Evolutionary conservation across 2,113 vertebrate species (phyloP).

Genomic region (Rhinopomastus cyanomelas): DNA sequence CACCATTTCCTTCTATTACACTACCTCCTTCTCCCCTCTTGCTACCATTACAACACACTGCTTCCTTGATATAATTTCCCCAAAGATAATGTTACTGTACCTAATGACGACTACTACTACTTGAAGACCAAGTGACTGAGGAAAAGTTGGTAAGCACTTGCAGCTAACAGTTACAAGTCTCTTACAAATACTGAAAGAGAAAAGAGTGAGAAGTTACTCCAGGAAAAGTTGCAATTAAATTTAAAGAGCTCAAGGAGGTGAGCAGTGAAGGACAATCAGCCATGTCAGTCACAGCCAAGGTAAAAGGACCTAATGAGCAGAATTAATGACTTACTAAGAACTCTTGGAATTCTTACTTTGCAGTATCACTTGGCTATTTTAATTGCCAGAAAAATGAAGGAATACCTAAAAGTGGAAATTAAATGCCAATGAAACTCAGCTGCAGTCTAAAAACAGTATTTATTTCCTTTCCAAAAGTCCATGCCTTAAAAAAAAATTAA

Average conservation of each 20-base stretch:
- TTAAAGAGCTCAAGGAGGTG: not conserved
- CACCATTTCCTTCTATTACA: not conserved
- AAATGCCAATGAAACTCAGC: constrained; percentile 40
- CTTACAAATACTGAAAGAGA: not conserved
- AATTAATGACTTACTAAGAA: not conserved
- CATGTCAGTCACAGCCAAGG: not conserved
- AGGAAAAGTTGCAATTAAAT: not conserved
- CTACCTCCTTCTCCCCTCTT: not conserved
- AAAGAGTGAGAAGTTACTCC: not conserved
- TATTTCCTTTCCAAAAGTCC: constrained; percentile 17
- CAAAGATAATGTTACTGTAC: not conserved
- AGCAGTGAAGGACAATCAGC: not conserved
- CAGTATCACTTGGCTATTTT: not conserved
- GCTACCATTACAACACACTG: not conserved
- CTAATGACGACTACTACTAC: not conserved
- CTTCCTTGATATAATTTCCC: not conserved
- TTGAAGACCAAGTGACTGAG: not conserved
- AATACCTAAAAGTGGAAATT: constrained; percentile 6
- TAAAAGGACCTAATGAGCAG: not conserved
- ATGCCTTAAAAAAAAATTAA: constrained; percentile 46
- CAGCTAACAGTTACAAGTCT: not conserved
- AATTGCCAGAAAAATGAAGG: not conserved
- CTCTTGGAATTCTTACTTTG: not conserved
- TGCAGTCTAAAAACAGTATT: constrained; percentile 21
- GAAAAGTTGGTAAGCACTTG: not conserved